These are phyloP conservation scores for Saccopteryx leptura DNA, from an alignment of 2,113 vertebrate genomes.

Conservation along the genomic window DNA sequence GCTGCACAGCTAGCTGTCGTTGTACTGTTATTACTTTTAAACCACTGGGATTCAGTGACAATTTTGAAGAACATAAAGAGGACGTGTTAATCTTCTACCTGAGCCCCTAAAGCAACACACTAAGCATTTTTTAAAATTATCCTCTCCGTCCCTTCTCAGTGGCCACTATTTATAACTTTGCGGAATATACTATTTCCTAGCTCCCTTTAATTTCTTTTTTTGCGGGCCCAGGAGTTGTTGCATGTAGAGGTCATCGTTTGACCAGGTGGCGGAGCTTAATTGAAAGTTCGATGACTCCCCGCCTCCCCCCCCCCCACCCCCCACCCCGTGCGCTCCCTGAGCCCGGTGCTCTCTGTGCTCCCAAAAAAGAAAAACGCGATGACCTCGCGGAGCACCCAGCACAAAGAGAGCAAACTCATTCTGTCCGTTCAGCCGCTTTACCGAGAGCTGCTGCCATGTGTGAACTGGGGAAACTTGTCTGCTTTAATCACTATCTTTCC, in stretches of 20 bases:
- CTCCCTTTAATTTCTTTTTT: conserved; percentile 26
- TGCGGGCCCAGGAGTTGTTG: conserved; percentile 5
- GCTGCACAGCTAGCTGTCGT: conserved; percentile 24
- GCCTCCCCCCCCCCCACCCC: too few relatives aligned
- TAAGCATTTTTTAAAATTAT: conserved; percentile 75
- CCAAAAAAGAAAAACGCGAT: background rate
- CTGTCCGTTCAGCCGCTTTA: background rate
- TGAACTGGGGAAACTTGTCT: background rate
- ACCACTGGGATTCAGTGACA: conserved; percentile 72
- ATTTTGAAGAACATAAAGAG: conserved; percentile 80
- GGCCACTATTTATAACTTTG: conserved; percentile 78
- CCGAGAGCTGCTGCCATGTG: background rate
- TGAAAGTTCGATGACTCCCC: too few relatives aligned
- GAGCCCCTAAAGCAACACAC: conserved; percentile 32
- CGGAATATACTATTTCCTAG: conserved; percentile 58
- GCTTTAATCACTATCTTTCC: background rate
- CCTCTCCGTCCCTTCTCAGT: conserved; percentile 66
- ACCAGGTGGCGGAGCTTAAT: background rate
- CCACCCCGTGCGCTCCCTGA: too few relatives aligned
- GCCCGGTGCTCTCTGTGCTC: too few relatives aligned
- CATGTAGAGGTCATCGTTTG: background rate
- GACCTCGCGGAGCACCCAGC: background rate
- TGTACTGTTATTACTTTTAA: conserved; percentile 69
- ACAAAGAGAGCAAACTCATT: too few relatives aligned
- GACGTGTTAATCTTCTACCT: conserved; percentile 61